Conservation (phyloP, 2,888 invertebrate genomes). For the Aporophyla lueneburgensis region DNA sequence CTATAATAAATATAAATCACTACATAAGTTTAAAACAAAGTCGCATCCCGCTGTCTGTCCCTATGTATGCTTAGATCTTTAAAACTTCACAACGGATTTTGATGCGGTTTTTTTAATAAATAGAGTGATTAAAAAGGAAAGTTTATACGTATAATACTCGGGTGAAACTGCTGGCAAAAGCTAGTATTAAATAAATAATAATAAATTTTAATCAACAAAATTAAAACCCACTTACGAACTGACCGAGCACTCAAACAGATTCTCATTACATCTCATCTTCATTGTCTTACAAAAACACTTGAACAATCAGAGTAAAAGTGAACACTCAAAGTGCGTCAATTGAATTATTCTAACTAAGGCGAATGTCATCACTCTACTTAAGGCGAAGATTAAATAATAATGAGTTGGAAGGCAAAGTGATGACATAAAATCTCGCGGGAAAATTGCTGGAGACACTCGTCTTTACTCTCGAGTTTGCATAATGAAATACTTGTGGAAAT, state of each 20-base stretch:
- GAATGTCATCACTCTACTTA: slow-evolving; percentile 60
- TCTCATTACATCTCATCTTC: slow-evolving; percentile 10
- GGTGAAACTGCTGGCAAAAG: too few species aligned
- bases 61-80: too few species aligned
- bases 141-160: too few species aligned
- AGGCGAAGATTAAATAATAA: slow-evolving; percentile 75
- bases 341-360: slow-evolving; percentile 61
- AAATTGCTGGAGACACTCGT: slow-evolving; percentile 76
- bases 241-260: slow-evolving; percentile 5
- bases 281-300: slow-evolving; percentile 33
- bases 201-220: background rate
- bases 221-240: background rate
- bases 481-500: slow-evolving; percentile 80
- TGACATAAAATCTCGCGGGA: slow-evolving; percentile 76
- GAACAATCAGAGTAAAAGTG: slow-evolving; percentile 56
- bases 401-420: slow-evolving; percentile 75
- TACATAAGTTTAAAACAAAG: too few species aligned
- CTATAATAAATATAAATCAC: too few species aligned
- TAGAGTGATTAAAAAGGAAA: too few species aligned
- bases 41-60: too few species aligned
- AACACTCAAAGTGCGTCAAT: slow-evolving; percentile 56
- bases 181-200: background rate
- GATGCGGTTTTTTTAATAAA: too few species aligned
- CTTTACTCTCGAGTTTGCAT: slow-evolving; percentile 78
- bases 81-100: too few species aligned